Base-by-base conservation (phyloP, 2,113 vertebrate species). In the Seriola aureovittata region DNA sequence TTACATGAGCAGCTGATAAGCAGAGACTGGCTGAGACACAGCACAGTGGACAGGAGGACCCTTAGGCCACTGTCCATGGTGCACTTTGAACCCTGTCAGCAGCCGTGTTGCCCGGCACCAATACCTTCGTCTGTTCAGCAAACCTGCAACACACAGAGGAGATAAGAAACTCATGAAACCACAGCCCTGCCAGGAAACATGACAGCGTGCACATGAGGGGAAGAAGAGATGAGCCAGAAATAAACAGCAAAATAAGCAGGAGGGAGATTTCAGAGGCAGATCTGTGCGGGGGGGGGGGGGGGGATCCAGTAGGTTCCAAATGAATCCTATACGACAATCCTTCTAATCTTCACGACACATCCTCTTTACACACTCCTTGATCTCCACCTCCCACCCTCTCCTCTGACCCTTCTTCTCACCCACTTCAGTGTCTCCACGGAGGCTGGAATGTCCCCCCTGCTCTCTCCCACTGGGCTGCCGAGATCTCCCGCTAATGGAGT, bases 1-100 rank as follows among this genome's bases (percentile, higher is more conserved):
- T 95, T 81, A 96, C 95, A 84, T 69, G 94, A 91, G 85, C 95
- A 95, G 93, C 90, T 90, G 88, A 94, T 65, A 3, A 95, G 88
- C 86, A 94, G 77, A 14, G 91, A 85, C 80, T 95, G 94, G 91
- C 93, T 95, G 83, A 96, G 92, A 82, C 91, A 95, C 90, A 96
- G 90, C 90, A 95, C 78, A 84, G 95, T 87, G 78, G 94, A 95
- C 92, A 96, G 91, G 93, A 94, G 88, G 91, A 94, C 92, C 91
- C 91, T 92, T n/a, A 94, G 91, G 93, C 93, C 91, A 85, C 89
- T 58, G 89, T 93, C 94, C 95, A 96, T 96, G 92, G 85, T 89
- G 93, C 66, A 54, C 85, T 85, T 84, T 85, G 81, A 94, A 87
- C 92, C 93, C 91, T 75, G 81, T 88, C 90, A 85, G 89, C 83